A percentile compares a stretch with the other conserved stretches of the same genome.
phyloP scores from a whole-genome alignment of 2,113 vertebrate species.

The Pycnonotus jocosus region DNA sequence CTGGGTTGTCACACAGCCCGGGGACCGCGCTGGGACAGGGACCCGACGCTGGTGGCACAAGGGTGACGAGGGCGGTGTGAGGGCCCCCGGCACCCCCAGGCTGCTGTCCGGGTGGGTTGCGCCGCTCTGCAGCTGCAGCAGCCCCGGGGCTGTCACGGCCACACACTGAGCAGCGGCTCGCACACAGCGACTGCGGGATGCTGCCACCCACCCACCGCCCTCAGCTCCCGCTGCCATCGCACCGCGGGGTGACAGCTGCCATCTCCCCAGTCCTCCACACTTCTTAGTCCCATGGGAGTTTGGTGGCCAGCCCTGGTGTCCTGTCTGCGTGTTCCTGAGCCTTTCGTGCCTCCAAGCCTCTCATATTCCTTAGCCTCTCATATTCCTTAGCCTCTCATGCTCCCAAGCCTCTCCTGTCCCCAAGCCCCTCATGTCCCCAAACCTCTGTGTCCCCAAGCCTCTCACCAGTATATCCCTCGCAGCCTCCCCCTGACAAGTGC shows the following conservation, averaged over 20 bases:
- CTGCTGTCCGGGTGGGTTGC: fast-evolving
- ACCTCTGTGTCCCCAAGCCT: not conserved
- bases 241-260: not conserved
- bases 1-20: not conserved
- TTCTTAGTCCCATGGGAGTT: not conserved
- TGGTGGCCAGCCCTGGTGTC: not conserved
- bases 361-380: not conserved
- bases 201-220: not conserved
- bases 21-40: not conserved
- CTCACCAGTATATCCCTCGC: not conserved
- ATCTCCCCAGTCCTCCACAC: not conserved
- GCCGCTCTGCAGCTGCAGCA: not conserved
- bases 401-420: not conserved
- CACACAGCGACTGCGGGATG: not conserved
- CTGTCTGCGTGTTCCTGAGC: not conserved
- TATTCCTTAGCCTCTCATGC: not conserved
- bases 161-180: not conserved
- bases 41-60: fast-evolving
- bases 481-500: not conserved
- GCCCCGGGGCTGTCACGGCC: not conserved
- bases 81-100: not conserved
- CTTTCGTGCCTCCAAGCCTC: not conserved
- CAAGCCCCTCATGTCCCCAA: not conserved
- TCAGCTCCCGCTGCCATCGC: not conserved
- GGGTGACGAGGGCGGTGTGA: fast-evolving